A percentile compares a stretch with the other conserved stretches of the same genome.
Evolutionary conservation across 2,113 vertebrate genomes (phyloP).

Genomic region (Campylomormyrus numenius): DNA sequence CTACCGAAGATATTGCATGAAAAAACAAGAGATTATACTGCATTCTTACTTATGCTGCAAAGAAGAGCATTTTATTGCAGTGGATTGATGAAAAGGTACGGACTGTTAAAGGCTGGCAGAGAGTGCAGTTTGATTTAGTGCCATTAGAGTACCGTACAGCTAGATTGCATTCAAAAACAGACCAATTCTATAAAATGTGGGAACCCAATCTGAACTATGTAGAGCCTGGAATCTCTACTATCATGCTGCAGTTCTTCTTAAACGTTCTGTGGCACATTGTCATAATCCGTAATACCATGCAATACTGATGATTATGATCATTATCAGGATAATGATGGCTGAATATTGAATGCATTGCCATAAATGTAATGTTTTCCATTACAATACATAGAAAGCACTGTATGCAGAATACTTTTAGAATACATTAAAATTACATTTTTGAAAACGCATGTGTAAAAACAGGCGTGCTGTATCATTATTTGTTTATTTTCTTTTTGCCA

Average conservation of each 20-base stretch:
- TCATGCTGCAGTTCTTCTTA: background rate
- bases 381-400: background rate
- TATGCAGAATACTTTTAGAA: background rate
- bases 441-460: too few species aligned
- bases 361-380: background rate
- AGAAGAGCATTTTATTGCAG: background rate
- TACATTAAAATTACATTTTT: too few species aligned
- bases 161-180: background rate
- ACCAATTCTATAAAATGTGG: background rate
- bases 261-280: background rate
- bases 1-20: background rate
- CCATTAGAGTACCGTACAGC: background rate
- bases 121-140: background rate
- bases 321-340: too few species aligned
- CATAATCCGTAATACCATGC: too few species aligned
- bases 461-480: too few species aligned
- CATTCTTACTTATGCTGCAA: background rate
- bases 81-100: background rate
- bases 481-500: too few species aligned
- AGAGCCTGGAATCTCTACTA: background rate
- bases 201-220: background rate
- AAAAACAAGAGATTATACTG: background rate
- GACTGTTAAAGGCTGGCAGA: background rate
- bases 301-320: too few species aligned
- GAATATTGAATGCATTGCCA: background rate